Evolutionary conservation across 2,888 invertebrate genomes (phyloP).

Genomic region (Escarpia spicata): DNA sequence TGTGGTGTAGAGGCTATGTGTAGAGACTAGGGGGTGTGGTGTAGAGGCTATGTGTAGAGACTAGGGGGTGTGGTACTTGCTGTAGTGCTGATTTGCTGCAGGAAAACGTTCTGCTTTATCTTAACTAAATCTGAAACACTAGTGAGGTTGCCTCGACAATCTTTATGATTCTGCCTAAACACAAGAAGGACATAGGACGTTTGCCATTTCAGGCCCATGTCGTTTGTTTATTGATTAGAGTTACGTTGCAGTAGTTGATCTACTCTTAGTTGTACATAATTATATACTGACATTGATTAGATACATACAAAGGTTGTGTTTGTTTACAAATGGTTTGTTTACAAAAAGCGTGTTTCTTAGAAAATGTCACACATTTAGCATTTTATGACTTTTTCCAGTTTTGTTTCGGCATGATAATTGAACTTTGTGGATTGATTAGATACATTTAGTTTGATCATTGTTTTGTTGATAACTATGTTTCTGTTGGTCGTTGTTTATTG

Average conservation of each 20-base stretch:
- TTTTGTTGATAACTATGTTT: too few relatives aligned
- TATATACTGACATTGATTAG: neutral
- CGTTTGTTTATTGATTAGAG: too few relatives aligned
- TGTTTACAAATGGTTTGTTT: neutral
- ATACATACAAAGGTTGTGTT: neutral
- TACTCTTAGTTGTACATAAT: neutral
- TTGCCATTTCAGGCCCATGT: too few relatives aligned
- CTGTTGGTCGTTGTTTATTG: neutral
- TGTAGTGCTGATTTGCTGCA: neutral
- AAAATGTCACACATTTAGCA: neutral
- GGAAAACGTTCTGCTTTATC: neutral
- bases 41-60: neutral
- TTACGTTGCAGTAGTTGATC: neutral
- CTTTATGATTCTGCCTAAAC: neutral
- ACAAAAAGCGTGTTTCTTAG: neutral
- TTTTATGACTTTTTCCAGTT: neutral
- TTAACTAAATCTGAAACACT: constrained; percentile 26
- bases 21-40: too few relatives aligned
- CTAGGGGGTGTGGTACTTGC: too few relatives aligned
- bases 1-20: neutral
- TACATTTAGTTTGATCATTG: neutral
- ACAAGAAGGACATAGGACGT: neutral
- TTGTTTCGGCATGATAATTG: neutral
- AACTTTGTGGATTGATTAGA: neutral
- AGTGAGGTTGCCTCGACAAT: neutral